These are phyloP conservation scores for Eugnorisma glareosa DNA, from an alignment of 2,888 invertebrate genomes.

Conservation along the genomic window DNA sequence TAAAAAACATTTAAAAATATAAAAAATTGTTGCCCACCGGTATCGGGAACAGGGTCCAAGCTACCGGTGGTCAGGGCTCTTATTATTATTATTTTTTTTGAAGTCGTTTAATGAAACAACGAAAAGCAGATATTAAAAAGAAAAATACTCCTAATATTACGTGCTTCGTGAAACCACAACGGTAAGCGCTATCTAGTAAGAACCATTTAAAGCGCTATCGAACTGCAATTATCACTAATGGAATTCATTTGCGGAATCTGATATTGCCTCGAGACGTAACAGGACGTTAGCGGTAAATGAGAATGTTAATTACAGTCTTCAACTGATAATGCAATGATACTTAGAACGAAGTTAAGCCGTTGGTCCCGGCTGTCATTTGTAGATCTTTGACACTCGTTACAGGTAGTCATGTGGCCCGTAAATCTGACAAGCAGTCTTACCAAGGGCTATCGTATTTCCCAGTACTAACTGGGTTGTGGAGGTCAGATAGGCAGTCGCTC, in stretches of 20 bases:
- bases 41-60: too few species aligned
- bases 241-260: slow-evolving; percentile 39
- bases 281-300: background rate
- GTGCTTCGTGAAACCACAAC: background rate
- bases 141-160: background rate
- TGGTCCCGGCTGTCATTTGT: background rate
- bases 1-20: too few species aligned
- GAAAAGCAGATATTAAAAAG: too few species aligned
- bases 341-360: background rate
- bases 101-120: too few species aligned
- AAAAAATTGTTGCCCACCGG: too few species aligned
- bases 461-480: too few species aligned
- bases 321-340: background rate
- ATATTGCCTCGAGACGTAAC: background rate
- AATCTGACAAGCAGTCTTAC: too few species aligned
- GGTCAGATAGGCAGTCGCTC: too few species aligned
- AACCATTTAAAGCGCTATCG: slow-evolving; percentile 18
- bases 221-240: slow-evolving; percentile 39
- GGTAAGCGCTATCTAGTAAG: background rate
- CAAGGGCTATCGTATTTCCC: too few species aligned
- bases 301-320: background rate
- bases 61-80: too few species aligned
- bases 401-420: background rate
- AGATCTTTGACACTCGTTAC: background rate
- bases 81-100: too few species aligned